Evolutionary conservation across 1,140 invertebrate species (phyloP), one percentile per base, ranked within the genome.

Genomic region (Drosophila elegans): DNA sequence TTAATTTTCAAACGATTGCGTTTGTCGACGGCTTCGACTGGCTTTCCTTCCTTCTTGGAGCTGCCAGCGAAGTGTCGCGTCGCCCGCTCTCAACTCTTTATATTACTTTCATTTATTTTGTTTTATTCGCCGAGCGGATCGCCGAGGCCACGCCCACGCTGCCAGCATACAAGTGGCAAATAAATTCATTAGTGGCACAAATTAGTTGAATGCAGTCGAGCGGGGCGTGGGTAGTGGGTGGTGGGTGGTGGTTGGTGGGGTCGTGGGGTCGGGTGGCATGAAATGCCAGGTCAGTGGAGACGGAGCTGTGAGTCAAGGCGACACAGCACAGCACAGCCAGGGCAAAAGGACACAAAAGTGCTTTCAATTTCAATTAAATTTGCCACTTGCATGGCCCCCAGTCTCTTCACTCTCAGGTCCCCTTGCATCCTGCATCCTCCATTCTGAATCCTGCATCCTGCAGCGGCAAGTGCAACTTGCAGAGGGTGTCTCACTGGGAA

Each of bases 281-380:
- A 1, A 21, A 21, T 21, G 16, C 16, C 16, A 21, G 16, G 16
- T 21, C 16, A 21, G 16, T 21, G 16, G 16, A 45, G 10, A 16
- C 46, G 13, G 48, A 13, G 11, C 16, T 21, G 32, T 6, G 49
- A 52, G 49, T 36, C 49, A 52, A 52, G 49, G 39, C 68, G 54
- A 44, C 55, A 48, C 32, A 60, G 57, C 5, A 13, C 7, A 36
- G 36, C 38, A 52, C 16, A 54, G 38, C 49, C 59, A 62, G 78
- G 69, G 78, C 69, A 73, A 78, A 78, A 80, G 74, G 84, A 89
- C 84, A 89, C 84, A 80, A 80, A 89, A 89, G 84, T 89, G 84
- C 84, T 89, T 89, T 89, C 84, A 89, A 89, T 89, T 89, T 89
- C 84, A 89, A 89, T 89, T 89, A 89, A 89, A 83, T 89, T 89